Evolutionary conservation across 2,797 vertebrate species (phyloP), one percentile per base, ranked within the genome.

Genomic region (Notolepis coatsorum): DNA sequence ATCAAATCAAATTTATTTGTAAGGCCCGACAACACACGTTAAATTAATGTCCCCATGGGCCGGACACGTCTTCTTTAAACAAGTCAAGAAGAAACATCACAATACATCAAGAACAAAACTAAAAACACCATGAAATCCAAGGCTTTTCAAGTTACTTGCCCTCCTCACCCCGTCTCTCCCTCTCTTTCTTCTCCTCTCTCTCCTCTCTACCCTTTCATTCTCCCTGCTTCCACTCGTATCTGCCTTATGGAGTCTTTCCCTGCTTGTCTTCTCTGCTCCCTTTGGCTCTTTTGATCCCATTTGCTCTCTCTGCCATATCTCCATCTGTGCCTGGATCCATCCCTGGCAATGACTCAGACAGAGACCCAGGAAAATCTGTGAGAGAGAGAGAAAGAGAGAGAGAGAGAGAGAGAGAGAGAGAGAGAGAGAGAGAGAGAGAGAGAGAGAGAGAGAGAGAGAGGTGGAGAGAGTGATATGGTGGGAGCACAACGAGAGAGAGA

Each of bases 241-340:
- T 6, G 18, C 68, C 55, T 46, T 7, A 7, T 63, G 46, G 7
- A 65, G 59, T 39, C 57, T 46, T 54, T 45, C 64, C 33, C 30
- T 45, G 33, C 2, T 2, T 43, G 45, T 41, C 30, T 37, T 68
- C 25, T 45, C 23, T 46, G 46, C 52, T 39, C 45, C 64, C 54
- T 41, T n/a, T 7, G 13, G 7, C 17, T 45, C 64, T 63, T 68
- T 56, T 60, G 18, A 54, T 75, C 71, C 24, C 60, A 48, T 77
- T 75, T 64, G 23, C 50, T 54, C 52, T 27, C 38, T 66, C 52
- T 9, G 30, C 28, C 56, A 17, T 85, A 52, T 75, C 71, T 82
- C 77, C 73, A 70, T 88, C 81, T 79, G 76, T 59, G 71, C 69
- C 54, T 63, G 54, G 60, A 54, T 72, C 61, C 60, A 39, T 54